Base-by-base conservation (phyloP, 2,113 vertebrate genomes). In the Antechinus flavipes region DNA sequence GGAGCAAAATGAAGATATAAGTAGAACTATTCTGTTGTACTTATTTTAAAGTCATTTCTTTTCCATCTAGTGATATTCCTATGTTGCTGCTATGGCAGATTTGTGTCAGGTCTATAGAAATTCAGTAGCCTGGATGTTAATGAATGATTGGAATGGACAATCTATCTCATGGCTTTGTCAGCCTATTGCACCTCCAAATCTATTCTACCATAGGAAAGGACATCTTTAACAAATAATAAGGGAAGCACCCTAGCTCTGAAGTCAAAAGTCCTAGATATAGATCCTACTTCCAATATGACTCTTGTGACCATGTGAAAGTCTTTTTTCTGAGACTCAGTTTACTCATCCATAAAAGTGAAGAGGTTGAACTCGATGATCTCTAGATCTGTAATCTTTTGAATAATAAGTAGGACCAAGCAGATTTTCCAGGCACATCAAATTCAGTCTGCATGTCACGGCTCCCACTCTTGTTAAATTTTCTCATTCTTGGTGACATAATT, bases 91-190 rank as follows among this genome's bases (percentile, higher is more conserved):
- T 95, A 97, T 49, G 30, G 55, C 91, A 97, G 93, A 96, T 95
- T 96, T 96, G 96, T 95, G 50, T 89, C 93, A 95, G 91, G 94
- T 97, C 94, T 96, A 16, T 95, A 94, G 94, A 90, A 97, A 91
- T 93, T 58, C 90, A 90, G 53, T 93, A 89, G 55, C 89, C 27
- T 61, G 90, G 89, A 93, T 94, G 89, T 50, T 95, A 95, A 90
- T 94, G 61, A 92, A 94, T 91, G 95, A 91, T 23, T 90, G 24
- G 54, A 92, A 47, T 42, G 68, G 68, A 84, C 16, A 84, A 42
- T 76, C 7, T 30, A 76, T 76, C 14, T n/a, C 35, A 76, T 76
- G 35, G 68, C 6, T 76, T 91, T 93, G 9, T 1, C 14, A 90
- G 54, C 14, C 16, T 90, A 24, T 24, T 23, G 91, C 84, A 95